phyloP scores from a whole-genome alignment of 2,797 vertebrate genomes.

The Alauda arvensis region DNA sequence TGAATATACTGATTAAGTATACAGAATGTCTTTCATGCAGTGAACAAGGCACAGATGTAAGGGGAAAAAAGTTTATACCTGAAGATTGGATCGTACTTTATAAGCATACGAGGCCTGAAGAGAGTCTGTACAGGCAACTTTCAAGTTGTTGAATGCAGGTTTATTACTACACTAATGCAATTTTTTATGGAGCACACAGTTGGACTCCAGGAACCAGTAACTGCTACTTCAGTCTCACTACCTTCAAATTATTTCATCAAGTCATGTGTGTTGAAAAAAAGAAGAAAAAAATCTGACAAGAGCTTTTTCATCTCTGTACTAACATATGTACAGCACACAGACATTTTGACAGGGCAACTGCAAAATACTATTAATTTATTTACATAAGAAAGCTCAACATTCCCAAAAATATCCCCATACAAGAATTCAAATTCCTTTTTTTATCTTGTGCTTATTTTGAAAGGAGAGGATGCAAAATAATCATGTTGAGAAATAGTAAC shows the following conservation, averaged over 20 bases:
- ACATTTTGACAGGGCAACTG: background rate
- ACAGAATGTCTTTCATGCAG: background rate
- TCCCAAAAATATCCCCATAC: background rate
- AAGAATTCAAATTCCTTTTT: background rate
- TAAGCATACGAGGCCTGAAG: background rate
- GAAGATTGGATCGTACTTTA: background rate
- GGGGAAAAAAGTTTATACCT: background rate
- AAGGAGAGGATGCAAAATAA: background rate
- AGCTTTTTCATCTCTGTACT: background rate
- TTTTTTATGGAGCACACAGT: background rate
- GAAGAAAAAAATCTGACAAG: background rate
- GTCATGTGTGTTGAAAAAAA: background rate
- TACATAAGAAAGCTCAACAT: background rate
- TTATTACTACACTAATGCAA: background rate
- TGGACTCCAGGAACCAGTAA: background rate
- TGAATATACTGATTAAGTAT: fast-evolving
- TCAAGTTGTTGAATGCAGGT: background rate
- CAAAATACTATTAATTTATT: slow-evolving; percentile 3
- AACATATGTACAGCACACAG: background rate
- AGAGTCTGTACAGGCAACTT: background rate
- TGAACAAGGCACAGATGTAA: background rate
- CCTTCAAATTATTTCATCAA: background rate
- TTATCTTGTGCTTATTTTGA: background rate
- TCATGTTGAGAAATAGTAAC: background rate
- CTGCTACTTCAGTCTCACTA: background rate